A percentile compares a stretch with the other conserved stretches of the same genome.
Evolutionary conservation across 1,140 invertebrate genomes (phyloP).

Genomic region (Vanessa atalanta): DNA sequence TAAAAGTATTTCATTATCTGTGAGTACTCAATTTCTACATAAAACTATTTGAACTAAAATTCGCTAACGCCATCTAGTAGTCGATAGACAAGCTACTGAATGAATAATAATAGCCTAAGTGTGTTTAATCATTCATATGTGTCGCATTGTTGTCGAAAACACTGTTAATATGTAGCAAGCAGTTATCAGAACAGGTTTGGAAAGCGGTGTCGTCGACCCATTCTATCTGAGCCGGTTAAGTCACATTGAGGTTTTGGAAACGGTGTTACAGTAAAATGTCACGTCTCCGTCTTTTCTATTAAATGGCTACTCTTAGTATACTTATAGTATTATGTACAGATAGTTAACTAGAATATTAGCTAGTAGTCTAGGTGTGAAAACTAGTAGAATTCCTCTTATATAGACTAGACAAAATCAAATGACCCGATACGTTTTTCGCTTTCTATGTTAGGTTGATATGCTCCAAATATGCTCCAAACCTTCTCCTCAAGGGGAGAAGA

Average conservation of each 20-base stretch:
- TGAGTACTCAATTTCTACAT: no score
- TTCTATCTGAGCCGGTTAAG: constrained; percentile 59
- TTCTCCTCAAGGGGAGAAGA: no score
- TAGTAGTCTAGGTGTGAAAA: no score
- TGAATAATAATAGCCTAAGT: neutral
- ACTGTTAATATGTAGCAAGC: constrained; percentile 32
- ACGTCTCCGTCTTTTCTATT: constrained; percentile 29
- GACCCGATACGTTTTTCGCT: no score
- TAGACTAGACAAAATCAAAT: no score
- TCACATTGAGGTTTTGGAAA: constrained; percentile 50
- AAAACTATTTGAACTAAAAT: no score
- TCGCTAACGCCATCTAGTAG: neutral
- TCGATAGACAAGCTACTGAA: neutral
- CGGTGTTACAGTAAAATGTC: constrained; percentile 30
- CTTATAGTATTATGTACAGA: neutral
- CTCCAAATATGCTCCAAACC: no score
- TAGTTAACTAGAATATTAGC: neutral
- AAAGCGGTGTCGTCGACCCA: constrained; percentile 68
- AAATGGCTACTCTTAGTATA: neutral
- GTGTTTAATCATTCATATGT: constrained; percentile 13
- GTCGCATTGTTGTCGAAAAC: constrained; percentile 32
- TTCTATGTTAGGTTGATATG: no score
- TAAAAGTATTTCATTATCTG: no score
- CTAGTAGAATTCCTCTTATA: no score
- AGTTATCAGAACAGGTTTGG: constrained; percentile 68